phyloP scores from a whole-genome alignment of 2,113 vertebrate species.

The Upupa epops region DNA sequence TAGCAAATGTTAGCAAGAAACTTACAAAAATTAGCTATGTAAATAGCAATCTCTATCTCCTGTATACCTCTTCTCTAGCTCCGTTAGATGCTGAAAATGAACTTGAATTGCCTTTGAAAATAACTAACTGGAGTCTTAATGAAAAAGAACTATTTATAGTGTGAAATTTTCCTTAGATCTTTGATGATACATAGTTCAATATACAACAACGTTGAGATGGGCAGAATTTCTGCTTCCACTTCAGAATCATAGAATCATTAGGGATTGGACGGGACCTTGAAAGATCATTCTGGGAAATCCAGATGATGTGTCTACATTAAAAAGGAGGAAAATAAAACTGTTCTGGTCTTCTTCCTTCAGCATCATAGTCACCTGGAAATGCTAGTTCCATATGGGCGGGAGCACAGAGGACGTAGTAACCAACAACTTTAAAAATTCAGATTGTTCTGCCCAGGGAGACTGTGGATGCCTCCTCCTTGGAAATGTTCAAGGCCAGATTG shows the following conservation, averaged over 20 bases:
- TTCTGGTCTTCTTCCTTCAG: neutral
- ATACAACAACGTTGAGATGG: neutral
- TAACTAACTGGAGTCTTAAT: neutral
- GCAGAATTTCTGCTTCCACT: neutral
- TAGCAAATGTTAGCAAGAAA: neutral
- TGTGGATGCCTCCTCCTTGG: too few relatives aligned
- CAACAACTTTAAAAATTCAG: neutral
- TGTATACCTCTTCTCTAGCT: neutral
- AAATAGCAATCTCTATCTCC: neutral
- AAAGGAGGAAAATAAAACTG: neutral
- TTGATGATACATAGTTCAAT: neutral
- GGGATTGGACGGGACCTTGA: too few relatives aligned
- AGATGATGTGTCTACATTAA: neutral
- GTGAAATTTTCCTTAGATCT: neutral
- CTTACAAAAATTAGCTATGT: neutral
- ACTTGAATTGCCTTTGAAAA: neutral
- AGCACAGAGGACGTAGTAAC: neutral
- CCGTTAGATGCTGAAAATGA: neutral
- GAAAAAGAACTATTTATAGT: neutral
- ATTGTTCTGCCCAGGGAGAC: too few relatives aligned
- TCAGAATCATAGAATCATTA: too few relatives aligned
- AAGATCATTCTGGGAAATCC: neutral
- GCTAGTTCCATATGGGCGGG: neutral
- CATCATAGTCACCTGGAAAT: neutral
- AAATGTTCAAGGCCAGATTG: too few relatives aligned